phyloP scores from a whole-genome alignment of 2,113 vertebrate species.

The Calonectris borealis region DNA sequence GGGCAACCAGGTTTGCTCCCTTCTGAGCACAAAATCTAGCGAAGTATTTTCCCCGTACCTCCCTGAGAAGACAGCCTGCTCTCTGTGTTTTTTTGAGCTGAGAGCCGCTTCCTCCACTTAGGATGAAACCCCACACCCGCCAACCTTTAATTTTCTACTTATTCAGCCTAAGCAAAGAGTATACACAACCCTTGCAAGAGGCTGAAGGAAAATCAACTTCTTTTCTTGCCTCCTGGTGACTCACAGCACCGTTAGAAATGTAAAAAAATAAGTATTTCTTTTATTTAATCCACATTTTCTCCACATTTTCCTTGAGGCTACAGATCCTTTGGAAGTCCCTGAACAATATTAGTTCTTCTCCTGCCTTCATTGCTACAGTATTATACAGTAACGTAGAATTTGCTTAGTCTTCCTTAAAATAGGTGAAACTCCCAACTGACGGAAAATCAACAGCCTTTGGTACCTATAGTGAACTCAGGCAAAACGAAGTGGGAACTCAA shows the following conservation, averaged over 20 bases:
- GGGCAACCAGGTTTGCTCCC: neutral
- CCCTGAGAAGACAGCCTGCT: neutral
- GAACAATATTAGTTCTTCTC: neutral
- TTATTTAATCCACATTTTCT: conserved; percentile 12
- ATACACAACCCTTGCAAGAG: neutral
- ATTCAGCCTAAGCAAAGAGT: neutral
- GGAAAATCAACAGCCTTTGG: neutral
- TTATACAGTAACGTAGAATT: neutral
- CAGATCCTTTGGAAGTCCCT: neutral
- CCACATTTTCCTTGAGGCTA: neutral
- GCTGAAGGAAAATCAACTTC: neutral
- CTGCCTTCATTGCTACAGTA: neutral
- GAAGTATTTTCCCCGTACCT: neutral
- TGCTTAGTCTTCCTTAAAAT: neutral
- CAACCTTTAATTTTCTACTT: neutral
- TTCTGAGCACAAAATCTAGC: neutral
- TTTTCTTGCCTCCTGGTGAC: neutral
- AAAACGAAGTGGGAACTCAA: neutral
- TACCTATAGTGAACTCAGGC: neutral
- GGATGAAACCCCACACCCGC: neutral
- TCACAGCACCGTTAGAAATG: neutral
- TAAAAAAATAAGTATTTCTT: neutral
- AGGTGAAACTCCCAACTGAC: neutral
- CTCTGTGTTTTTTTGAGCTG: neutral
- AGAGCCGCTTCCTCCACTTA: neutral